A percentile compares a stretch with the other conserved stretches of the same genome.
Evolutionary conservation across 2,888 invertebrate genomes (phyloP).

Genomic region (Poecilobothrus nobilitatus): DNA sequence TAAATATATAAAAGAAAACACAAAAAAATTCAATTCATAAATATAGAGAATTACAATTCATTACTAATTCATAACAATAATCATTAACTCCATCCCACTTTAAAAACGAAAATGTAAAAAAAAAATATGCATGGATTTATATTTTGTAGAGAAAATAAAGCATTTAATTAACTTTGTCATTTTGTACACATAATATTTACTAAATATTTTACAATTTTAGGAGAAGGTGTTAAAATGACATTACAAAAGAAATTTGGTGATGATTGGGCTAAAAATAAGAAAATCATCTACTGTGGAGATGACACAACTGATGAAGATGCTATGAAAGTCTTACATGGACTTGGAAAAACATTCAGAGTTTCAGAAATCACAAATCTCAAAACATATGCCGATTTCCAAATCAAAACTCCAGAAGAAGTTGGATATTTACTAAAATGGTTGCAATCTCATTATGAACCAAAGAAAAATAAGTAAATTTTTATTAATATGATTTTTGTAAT

Average conservation of each 20-base stretch:
- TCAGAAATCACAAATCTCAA: constrained; percentile 61
- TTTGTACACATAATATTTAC: background rate
- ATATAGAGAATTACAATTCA: too few species aligned
- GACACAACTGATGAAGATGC: constrained; percentile 86
- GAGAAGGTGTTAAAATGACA: constrained; percentile 65
- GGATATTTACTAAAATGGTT: constrained; percentile 65
- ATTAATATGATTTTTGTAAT: constrained; percentile 18
- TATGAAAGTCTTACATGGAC: constrained; percentile 57
- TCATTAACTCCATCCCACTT: too few species aligned
- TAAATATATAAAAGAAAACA: too few species aligned
- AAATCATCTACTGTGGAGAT: constrained; percentile 80
- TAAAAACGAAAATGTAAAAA: too few species aligned
- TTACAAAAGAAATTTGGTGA: constrained; percentile 65
- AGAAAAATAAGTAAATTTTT: constrained; percentile 31
- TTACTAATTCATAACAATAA: too few species aligned
- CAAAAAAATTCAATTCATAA: too few species aligned
- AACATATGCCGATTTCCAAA: constrained; percentile 62
- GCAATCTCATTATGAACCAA: constrained; percentile 39
- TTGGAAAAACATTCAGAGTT: constrained; percentile 67
- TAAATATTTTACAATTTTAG: constrained; percentile 23
- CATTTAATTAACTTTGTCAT: too few species aligned
- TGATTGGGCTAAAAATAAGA: constrained; percentile 66
- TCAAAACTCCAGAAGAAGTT: constrained; percentile 67
- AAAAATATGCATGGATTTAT: too few species aligned
- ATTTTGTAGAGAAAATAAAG: too few species aligned